A percentile compares a stretch with the other conserved stretches of the same genome.
These are phyloP conservation scores for Seriola aureovittata DNA, from an alignment of 2,113 vertebrate species.

Conservation along the genomic window DNA sequence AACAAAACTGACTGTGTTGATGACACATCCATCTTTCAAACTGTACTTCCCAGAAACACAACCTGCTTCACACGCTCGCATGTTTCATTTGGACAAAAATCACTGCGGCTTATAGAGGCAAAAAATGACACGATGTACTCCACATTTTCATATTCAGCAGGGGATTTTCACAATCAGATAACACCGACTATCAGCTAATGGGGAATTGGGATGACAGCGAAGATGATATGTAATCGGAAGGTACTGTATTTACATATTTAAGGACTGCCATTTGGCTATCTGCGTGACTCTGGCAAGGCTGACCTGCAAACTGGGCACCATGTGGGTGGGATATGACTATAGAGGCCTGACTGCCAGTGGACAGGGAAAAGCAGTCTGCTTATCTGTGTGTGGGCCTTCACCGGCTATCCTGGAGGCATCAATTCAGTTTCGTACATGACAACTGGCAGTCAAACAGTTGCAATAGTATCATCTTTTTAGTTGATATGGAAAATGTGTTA, in stretches of 20 bases:
- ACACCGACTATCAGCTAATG: not conserved
- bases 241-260: slow-evolving; percentile 57
- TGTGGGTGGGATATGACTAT: slow-evolving; percentile 47
- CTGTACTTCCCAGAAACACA: not conserved
- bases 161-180: slow-evolving; percentile 41
- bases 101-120: not conserved
- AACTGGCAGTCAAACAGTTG: not conserved
- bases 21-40: slow-evolving; percentile 9
- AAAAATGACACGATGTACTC: not conserved
- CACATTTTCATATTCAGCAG: slow-evolving; percentile 33
- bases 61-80: not conserved
- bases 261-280: slow-evolving; percentile 59
- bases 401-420: slow-evolving; percentile 7
- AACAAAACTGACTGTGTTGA: not conserved
- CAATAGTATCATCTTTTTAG: not conserved
- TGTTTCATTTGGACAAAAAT: not conserved
- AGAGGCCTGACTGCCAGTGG: slow-evolving; percentile 28
- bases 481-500: not conserved
- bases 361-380: slow-evolving; percentile 5
- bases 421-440: not conserved
- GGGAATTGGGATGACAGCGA: slow-evolving; percentile 2
- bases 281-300: slow-evolving; percentile 28
- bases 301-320: slow-evolving; percentile 52
- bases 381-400: slow-evolving; percentile 41
- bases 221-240: slow-evolving; percentile 46